Evolutionary conservation across 2,888 invertebrate species (phyloP).

Genomic region (Pherbina coryleti): DNA sequence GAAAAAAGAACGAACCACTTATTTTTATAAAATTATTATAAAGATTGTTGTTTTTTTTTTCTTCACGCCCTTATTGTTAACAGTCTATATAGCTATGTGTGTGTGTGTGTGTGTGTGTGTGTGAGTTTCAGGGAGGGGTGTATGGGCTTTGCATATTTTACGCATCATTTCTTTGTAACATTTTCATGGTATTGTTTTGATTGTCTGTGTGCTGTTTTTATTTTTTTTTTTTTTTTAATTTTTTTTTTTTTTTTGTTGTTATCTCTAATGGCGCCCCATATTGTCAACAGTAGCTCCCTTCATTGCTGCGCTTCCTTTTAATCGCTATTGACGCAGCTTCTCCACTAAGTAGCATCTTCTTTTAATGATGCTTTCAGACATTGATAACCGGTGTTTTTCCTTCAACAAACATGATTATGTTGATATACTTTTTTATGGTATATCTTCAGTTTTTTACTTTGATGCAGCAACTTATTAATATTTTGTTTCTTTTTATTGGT

Average conservation of each 20-base stretch:
- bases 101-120: background rate
- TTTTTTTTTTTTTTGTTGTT: background rate
- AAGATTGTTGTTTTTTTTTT: background rate
- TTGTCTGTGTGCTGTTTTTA: background rate
- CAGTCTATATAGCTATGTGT: background rate
- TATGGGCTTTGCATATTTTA: background rate
- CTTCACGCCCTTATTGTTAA: slow-evolving; percentile 7
- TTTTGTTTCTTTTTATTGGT: background rate
- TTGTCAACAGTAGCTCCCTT: background rate
- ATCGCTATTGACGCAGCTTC: slow-evolving; percentile 6
- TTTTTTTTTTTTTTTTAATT: too few relatives aligned
- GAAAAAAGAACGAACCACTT: background rate
- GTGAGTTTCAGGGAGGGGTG: background rate
- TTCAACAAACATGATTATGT: too few relatives aligned
- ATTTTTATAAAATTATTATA: slow-evolving; percentile 7
- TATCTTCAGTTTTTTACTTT: too few relatives aligned
- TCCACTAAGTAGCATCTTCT: background rate
- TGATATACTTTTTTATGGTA: too few relatives aligned
- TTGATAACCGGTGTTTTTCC: slow-evolving; percentile 5
- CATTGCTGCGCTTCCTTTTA: background rate
- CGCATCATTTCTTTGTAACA: slow-evolving; percentile 12
- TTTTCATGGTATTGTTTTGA: background rate
- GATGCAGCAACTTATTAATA: too few relatives aligned
- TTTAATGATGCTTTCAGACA: slow-evolving; percentile 10
- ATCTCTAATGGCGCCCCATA: background rate